These are phyloP conservation scores for Tinamus guttatus DNA, from an alignment of 2,113 vertebrate genomes.

Conservation along the genomic window DNA sequence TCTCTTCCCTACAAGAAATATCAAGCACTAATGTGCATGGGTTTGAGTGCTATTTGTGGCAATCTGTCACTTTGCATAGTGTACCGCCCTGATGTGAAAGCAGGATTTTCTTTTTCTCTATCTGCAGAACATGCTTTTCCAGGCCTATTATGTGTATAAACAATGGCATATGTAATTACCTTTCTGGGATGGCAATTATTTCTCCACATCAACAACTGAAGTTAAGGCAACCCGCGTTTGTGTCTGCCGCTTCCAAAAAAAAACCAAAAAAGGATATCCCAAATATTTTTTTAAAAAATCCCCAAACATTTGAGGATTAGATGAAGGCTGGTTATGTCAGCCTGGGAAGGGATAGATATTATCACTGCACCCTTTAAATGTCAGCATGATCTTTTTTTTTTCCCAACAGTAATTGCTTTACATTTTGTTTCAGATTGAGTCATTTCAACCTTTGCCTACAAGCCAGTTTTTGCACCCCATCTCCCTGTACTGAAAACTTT, in stretches of 20 bases:
- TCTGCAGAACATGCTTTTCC: conserved; percentile 74
- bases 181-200: conserved; percentile 81
- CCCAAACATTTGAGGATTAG: conserved; percentile 74
- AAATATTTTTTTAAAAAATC: not conserved
- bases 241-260: not conserved
- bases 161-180: conserved; percentile 83
- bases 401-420: too few relatives aligned
- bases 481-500: conserved; percentile 62
- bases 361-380: conserved; percentile 72
- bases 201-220: conserved; percentile 75
- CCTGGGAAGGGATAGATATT: conserved; percentile 75
- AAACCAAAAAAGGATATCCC: not conserved
- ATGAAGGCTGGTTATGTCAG: conserved; percentile 71
- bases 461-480: conserved; percentile 63
- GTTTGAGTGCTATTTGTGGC: conserved; percentile 72
- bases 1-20: conserved; percentile 44
- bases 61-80: conserved; percentile 74
- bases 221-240: conserved; percentile 35
- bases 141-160: conserved; percentile 82
- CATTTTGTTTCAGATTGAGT: conserved; percentile 71
- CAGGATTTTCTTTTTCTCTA: conserved; percentile 58
- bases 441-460: conserved; percentile 71
- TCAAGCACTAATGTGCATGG: conserved; percentile 51
- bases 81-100: conserved; percentile 72
- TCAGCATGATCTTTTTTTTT: conserved; percentile 42